phyloP scores from a whole-genome alignment of 2,888 invertebrate species.

The Petrolisthes cinctipes region DNA sequence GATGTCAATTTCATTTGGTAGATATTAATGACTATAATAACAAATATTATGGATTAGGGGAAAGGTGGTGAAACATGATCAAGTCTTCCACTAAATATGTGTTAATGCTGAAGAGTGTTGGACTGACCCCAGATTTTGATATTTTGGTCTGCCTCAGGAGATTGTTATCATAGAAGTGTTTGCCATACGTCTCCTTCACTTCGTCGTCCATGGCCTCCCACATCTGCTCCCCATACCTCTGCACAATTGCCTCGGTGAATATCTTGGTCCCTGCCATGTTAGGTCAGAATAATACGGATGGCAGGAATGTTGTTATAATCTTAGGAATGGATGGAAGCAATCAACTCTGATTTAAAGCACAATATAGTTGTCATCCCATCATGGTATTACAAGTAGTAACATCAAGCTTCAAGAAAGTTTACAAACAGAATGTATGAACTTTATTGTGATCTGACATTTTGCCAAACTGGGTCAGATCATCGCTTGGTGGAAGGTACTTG shows the following conservation, averaged over 20 bases:
- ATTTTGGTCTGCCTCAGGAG: slow-evolving; percentile 80
- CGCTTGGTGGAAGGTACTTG: too few species aligned
- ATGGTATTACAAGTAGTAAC: too few species aligned
- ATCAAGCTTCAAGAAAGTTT: too few species aligned
- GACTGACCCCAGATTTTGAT: slow-evolving; percentile 17
- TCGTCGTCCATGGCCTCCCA: slow-evolving; percentile 81
- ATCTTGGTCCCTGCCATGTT: slow-evolving; percentile 82
- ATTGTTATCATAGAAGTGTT: slow-evolving; percentile 85
- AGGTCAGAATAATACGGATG: too few species aligned
- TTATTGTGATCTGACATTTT: too few species aligned
- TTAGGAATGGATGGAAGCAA: not conserved
- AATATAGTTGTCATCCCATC: not conserved
- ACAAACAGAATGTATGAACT: too few species aligned
- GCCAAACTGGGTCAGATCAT: too few species aligned
- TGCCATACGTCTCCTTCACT: slow-evolving; percentile 82
- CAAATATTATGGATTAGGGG: too few species aligned
- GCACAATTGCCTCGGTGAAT: slow-evolving; percentile 84
- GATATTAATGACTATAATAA: too few species aligned
- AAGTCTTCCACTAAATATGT: not conserved
- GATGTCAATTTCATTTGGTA: too few species aligned
- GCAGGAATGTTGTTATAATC: slow-evolving; percentile 69
- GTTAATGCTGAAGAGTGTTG: not conserved
- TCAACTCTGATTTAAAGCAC: not conserved
- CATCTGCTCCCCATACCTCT: slow-evolving; percentile 89
- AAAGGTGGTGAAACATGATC: not conserved